Base-by-base conservation (phyloP, 2,797 vertebrate species). In the Lagothrix lagotricha region DNA sequence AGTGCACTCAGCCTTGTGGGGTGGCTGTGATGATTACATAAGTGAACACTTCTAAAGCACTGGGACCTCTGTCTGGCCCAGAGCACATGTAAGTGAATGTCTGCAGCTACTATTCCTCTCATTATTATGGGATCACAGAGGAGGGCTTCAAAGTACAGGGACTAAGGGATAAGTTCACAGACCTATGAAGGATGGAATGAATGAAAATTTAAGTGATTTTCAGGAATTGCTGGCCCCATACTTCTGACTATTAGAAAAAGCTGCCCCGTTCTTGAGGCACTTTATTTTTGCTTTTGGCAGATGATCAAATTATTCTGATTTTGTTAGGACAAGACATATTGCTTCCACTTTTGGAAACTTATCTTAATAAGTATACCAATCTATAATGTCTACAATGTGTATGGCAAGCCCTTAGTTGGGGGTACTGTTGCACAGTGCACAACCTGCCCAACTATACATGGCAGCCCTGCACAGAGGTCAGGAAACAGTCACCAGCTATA, bases 21-120 rank as follows among this genome's bases (percentile, higher is more conserved):
- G 6, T 10, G 12, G 36, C 1, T 24, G 19, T 6, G 19, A 46
- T 13, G n/a, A 15, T 30, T 1, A 48, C 19, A 3, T 1, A 13
- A 50, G 70, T 15, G 24, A 19, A 39, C 13, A n/a, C n/a, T 12
- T 58, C 39, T 19, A 3, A 50, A 1, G 58, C 0, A 39, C 50
- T 7, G 20, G 41, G 41, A 14, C 39, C 13, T 26, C 4, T 4
- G 12, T 72, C n/a, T 61, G 81, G 79, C 46, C 33, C 33, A 15
- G 28, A 64, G 92, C 61, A 33, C 24, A 13, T 12, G 7, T 3
- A 26, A 61, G 58, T 13, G 88, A 90, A 39, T 0, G 4, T 28
- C 70, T 2, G 15, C 26, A 14, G 72, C 76, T 33, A 12, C 8
- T 19, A 13, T 48, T 57, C 15, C 4, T 20, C 4, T 17, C 24